Conservation (phyloP, 2,888 invertebrate genomes). For the Smittia sp. region DNA sequence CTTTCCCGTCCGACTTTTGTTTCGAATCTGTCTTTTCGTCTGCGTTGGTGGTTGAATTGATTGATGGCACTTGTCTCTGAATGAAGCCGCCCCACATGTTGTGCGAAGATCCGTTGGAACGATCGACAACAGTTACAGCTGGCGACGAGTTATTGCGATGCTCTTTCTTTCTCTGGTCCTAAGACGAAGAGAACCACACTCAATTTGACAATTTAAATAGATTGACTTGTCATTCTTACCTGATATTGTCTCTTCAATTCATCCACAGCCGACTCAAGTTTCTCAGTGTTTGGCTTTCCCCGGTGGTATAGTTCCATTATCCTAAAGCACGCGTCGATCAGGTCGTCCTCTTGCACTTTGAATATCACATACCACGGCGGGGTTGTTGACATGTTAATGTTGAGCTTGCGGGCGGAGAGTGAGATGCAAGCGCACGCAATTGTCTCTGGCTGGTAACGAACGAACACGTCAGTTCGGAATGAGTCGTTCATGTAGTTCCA, state of each 20-base stretch:
- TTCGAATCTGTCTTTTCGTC: conserved; percentile 42
- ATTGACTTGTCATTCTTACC: too few relatives aligned
- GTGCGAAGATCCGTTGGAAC: conserved; percentile 58
- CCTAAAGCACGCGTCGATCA: conserved; percentile 77
- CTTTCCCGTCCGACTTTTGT: conserved; percentile 7
- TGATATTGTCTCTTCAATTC: conserved; percentile 69
- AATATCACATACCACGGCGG: conserved; percentile 91
- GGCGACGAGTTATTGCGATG: conserved; percentile 50
- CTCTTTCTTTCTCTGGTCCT: conserved; percentile 51
- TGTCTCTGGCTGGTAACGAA: conserved; percentile 92
- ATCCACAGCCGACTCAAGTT: conserved; percentile 71
- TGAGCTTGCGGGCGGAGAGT: conserved; percentile 84
- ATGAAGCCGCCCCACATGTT: conserved; percentile 69
- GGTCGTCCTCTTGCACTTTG: conserved; percentile 76
- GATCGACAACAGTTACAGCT: conserved; percentile 56
- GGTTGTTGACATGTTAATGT: conserved; percentile 78
- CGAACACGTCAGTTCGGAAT: conserved; percentile 92
- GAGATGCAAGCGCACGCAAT: conserved; percentile 99
- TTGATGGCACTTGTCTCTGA: conserved; percentile 54
- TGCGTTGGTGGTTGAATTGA: conserved; percentile 45
- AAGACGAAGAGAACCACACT: too few relatives aligned
- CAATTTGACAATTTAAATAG: too few relatives aligned
- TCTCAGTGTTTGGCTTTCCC: conserved; percentile 71
- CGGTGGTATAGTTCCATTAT: conserved; percentile 83
- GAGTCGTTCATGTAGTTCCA: conserved; percentile 99